Base-by-base conservation (phyloP, 1,140 invertebrate genomes). In the Drosophila lacertosa region DNA sequence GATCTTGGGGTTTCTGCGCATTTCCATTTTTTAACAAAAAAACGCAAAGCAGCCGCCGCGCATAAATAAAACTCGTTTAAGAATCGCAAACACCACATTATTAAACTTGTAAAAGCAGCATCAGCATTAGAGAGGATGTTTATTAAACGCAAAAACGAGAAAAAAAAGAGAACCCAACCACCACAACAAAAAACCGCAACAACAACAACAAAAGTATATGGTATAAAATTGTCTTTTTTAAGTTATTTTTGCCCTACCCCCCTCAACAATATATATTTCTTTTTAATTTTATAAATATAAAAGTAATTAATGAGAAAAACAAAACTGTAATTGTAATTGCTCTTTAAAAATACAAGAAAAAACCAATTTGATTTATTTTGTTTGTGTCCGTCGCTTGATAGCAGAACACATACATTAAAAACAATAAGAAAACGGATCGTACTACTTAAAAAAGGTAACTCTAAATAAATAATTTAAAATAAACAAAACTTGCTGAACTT, bases 271-370 rank as follows among this genome's bases (percentile, higher is more conserved):
- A 88, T 86, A 81, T 81, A 75, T 70, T 88, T 77, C 82, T 84
- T 86, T 89, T 86, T 88, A 89, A 86, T 82, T 82, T 89, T 86
- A 82, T 89, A 86, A 89, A 86, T 78, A 82, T 88, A 83, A 86
- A 89, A 71, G 70, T 88, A 86, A 86, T 84, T 84, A 86, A 86
- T 83, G 83, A 89, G 64, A 89, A 88, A 73, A 59, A 81, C 40
- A 77, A 88, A 77, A 88, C 76, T 84, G 80, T 84, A 84, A 84
- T 84, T 84, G 80, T 84, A 84, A 79, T 84, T 79, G 80, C 71
- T 79, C 80, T 84, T 83, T 78, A 88, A 82, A 77, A 70, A 83
- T 73, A 77, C 70, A 89, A 72, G 53, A 75, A 63, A 88, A 77
- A 79, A 86, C 20, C 64, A 74, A 77, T 86, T 83, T 71, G 66